A percentile compares a stretch with the other conserved stretches of the same genome.
Evolutionary conservation across 2,113 vertebrate species (phyloP).

Genomic region (Poicephalus meyeri): DNA sequence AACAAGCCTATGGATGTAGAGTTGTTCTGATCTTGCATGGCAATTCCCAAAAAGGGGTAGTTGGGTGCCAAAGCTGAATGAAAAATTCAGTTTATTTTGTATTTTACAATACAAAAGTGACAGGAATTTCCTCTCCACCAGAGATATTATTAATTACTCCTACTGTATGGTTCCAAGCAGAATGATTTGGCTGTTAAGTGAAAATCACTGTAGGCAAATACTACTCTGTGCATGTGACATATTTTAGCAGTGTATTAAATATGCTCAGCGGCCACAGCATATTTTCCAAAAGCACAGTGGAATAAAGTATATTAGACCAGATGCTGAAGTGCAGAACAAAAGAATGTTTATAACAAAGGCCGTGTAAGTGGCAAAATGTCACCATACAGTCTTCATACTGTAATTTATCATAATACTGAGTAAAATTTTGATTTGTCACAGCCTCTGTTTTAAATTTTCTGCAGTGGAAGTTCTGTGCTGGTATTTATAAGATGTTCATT

Average conservation of each 20-base stretch:
- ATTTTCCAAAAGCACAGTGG: slow-evolving; percentile 61
- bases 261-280: slow-evolving; percentile 49
- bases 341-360: slow-evolving; percentile 14
- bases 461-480: neutral
- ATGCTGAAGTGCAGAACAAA: slow-evolving; percentile 54
- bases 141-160: neutral
- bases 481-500: neutral
- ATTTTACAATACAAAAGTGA: neutral
- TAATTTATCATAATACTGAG: neutral
- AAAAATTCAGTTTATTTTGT: neutral
- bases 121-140: neutral
- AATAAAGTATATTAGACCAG: slow-evolving; percentile 47
- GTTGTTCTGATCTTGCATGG: neutral
- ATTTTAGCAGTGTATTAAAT: slow-evolving; percentile 39
- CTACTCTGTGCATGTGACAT: neutral
- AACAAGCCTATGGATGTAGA: neutral
- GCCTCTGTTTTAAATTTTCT: neutral
- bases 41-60: neutral
- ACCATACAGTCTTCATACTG: neutral
- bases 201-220: neutral
- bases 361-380: neutral
- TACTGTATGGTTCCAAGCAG: neutral
- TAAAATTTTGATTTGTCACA: neutral
- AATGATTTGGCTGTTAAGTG: neutral
- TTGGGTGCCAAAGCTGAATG: neutral